Base-by-base conservation (phyloP, 2,888 invertebrate genomes). In the Brachyptera putata region DNA sequence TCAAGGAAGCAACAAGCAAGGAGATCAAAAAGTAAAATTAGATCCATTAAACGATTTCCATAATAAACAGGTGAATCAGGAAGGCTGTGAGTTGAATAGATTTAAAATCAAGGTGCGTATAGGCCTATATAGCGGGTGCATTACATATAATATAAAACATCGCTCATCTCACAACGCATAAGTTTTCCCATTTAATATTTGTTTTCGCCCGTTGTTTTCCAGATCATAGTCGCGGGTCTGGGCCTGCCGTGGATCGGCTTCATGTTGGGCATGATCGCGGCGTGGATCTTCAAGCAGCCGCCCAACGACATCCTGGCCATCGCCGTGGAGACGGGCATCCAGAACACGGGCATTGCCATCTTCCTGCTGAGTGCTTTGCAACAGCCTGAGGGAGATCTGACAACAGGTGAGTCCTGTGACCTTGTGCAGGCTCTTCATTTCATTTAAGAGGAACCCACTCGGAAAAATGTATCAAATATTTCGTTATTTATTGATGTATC, bases 271-370 rank as follows among this genome's bases (percentile, higher is more conserved):
- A 87, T 84, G 71, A 43, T 80, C 7, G 68, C 83, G 0, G 85
- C 91, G 0, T 75, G 79, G 56, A 24, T 84, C 0, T 76, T 82
- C 13, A 77, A 79, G 24, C 89, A 88, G 70, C 78, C 83, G 3
- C 73, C 79, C 43, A 73, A 79, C 2, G 91, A 95, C 73, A 77
- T 85, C 1, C 75, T 91, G n/a, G 92, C 96, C 3, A 94, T 96
- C 69, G 87, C 91, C 50, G 87, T 96, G 53, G 96, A 96, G 78
- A 91, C 92, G 3, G 94, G 95, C 56, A 86, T 95, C 57, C 95
- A 95, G 76, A 96, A 96, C 76, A 94, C 95, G 0, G 95, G 94
- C 43, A 86, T 96, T 64, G 83, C 95, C 1, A 95, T 96, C 69
- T 91, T 95, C 74, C 78, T 96, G 67, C 76, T 96, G 57, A 77